These are phyloP conservation scores for Drosophila greeni DNA, from an alignment of 2,888 invertebrate genomes.

Conservation along the genomic window DNA sequence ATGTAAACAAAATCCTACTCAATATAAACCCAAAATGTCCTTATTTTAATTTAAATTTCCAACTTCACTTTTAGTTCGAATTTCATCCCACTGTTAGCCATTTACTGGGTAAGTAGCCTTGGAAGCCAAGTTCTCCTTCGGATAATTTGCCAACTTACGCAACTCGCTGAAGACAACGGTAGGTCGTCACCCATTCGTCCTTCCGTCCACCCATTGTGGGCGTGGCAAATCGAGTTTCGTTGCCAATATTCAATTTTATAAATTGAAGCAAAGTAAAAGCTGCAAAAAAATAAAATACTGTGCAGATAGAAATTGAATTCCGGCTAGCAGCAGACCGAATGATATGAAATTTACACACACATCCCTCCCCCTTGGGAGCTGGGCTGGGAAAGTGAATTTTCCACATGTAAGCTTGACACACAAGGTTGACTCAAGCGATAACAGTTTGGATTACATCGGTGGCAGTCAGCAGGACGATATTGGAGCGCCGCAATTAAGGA, in stretches of 20 bases:
- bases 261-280: slow-evolving; percentile 67
- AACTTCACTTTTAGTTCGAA: fast-evolving
- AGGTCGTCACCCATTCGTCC: slow-evolving; percentile 31
- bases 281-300: slow-evolving; percentile 40
- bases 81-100: slow-evolving; percentile 35
- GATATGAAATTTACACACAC: slow-evolving; percentile 53
- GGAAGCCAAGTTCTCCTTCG: not conserved
- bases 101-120: slow-evolving; percentile 26
- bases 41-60: too few species aligned
- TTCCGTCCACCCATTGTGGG: slow-evolving; percentile 3
- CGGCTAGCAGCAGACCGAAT: slow-evolving; percentile 33
- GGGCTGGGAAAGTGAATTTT: not conserved
- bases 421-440: slow-evolving; percentile 22
- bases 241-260: slow-evolving; percentile 72
- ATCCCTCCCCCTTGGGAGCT: not conserved
- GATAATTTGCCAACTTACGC: slow-evolving; percentile 62
- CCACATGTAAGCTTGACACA: slow-evolving; percentile 17
- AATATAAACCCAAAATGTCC: fast-evolving
- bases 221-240: slow-evolving; percentile 62
- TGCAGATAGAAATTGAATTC: slow-evolving; percentile 55
- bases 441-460: slow-evolving; percentile 26
- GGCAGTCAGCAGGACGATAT: not conserved
- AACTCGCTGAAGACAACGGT: slow-evolving; percentile 54
- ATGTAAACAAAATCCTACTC: not conserved
- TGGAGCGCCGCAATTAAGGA: slow-evolving; percentile 18